These are phyloP conservation scores for Poeciliopsis gracilis DNA, from an alignment of 2,797 vertebrate species.

Conservation along the genomic window DNA sequence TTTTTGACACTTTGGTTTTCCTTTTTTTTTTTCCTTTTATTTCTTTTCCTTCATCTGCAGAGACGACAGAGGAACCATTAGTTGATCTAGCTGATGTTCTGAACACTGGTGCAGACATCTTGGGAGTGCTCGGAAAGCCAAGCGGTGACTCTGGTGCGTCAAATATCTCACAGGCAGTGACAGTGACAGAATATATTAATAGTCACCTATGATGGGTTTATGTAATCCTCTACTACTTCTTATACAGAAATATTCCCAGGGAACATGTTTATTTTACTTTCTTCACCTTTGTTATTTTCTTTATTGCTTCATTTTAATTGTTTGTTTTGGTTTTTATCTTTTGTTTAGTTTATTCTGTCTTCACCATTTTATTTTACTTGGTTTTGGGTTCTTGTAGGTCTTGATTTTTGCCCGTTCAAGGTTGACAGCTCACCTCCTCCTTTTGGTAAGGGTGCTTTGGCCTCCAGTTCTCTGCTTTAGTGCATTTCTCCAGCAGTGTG, in stretches of 20 bases:
- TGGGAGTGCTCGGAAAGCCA: constrained; percentile 96
- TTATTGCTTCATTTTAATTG: constrained; percentile 54
- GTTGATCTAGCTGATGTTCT: constrained; percentile 96
- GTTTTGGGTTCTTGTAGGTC: constrained; percentile 99
- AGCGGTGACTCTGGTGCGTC: constrained; percentile 90
- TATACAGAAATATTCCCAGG: constrained; percentile 46
- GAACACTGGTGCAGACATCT: constrained; percentile 96
- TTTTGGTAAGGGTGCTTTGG: constrained; percentile 97
- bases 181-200: constrained; percentile 45
- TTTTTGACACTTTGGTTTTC: constrained; percentile 71
- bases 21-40: constrained; percentile 50
- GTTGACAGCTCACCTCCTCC: constrained; percentile 96
- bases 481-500: constrained; percentile 67
- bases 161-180: constrained; percentile 63
- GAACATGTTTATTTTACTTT: constrained; percentile 48
- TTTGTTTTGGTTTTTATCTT: constrained; percentile 64
- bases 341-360: constrained; percentile 73
- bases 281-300: constrained; percentile 37
- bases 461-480: constrained; percentile 85
- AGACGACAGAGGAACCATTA: constrained; percentile 89
- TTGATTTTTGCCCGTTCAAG: constrained; percentile 99
- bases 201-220: constrained; percentile 43
- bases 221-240: constrained; percentile 26
- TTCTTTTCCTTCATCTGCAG: constrained; percentile 73
- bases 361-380: constrained; percentile 91